Base-by-base conservation (phyloP, 2,797 vertebrate species). In the Acanthornis magna region DNA sequence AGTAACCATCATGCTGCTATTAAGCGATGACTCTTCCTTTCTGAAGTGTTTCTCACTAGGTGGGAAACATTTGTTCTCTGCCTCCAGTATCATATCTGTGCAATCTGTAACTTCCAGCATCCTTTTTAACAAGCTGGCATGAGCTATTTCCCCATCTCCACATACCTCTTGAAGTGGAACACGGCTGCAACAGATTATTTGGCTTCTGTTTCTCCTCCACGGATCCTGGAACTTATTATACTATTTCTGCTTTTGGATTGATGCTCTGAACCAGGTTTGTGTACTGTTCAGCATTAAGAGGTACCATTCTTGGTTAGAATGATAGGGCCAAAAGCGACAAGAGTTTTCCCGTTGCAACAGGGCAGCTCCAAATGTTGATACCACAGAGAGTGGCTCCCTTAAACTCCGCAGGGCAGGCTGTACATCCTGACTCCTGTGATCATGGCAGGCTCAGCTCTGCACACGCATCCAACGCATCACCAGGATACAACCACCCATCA, bases 61-160 rank as follows among this genome's bases (percentile, higher is more conserved):
- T 50, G 70, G 83, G 62, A 85, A 86, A 54, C 62, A 78, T 91
- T 94, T 84, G 45, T 87, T 81, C 66, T 79, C 81, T 85, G 73
- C 71, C 81, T 94, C 40, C 89, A 76, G 40, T 76, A 66, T 27
- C 36, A 15, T n/a, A 70, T 63, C 62, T 7, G 1, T 34, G 60
- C 67, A 76, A 85, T 65, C 86, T 76, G 67, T 58, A 93, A 82
- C 51, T 75, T 79, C 42, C 71, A 81, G 62, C 34, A 79, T 75
- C 58, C 51, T 82, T 84, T 77, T 76, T 60, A 85, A 73, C 51
- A 62, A 78, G 63, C 36, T 94, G 55, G 18, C 63, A 34, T 4
- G 30, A 91, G 60, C 55, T 62, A 11, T 65, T 82, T 55, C 40
- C 45, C 58, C 43, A 51, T 65, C 76, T 73, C 74, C 60, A 70